Conservation (phyloP, 2,797 vertebrate species). For the Stomatorhinus walkeri region DNA sequence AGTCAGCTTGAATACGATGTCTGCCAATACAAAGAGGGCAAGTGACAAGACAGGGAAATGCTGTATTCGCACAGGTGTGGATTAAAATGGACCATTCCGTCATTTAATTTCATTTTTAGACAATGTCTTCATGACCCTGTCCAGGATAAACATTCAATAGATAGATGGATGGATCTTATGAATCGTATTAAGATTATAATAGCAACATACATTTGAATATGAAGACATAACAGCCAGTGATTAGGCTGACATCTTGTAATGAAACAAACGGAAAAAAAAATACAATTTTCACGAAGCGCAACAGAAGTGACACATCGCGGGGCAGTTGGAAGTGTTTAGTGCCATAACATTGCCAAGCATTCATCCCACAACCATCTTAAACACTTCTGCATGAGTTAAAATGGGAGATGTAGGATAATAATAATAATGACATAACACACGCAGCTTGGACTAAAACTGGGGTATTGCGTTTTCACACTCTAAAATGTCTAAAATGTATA, state of each 20-base stretch:
- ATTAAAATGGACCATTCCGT: background rate
- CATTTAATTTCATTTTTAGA: background rate
- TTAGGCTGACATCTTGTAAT: background rate
- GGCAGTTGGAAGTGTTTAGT: background rate
- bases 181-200: background rate
- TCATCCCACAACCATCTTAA: background rate
- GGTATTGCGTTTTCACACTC: background rate
- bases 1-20: background rate
- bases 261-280: background rate
- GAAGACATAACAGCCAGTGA: background rate
- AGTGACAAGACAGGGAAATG: background rate
- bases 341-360: background rate
- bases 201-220: background rate
- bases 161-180: background rate
- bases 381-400: background rate
- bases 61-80: background rate
- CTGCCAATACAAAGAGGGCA: background rate
- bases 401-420: background rate
- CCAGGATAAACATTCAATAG: background rate
- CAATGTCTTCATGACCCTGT: background rate
- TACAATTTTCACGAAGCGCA: background rate
- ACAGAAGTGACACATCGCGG: background rate
- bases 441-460: background rate
- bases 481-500: conserved; percentile 4
- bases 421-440: background rate